Base-by-base conservation (phyloP, 2,113 vertebrate species). In the Hyaena hyaena region DNA sequence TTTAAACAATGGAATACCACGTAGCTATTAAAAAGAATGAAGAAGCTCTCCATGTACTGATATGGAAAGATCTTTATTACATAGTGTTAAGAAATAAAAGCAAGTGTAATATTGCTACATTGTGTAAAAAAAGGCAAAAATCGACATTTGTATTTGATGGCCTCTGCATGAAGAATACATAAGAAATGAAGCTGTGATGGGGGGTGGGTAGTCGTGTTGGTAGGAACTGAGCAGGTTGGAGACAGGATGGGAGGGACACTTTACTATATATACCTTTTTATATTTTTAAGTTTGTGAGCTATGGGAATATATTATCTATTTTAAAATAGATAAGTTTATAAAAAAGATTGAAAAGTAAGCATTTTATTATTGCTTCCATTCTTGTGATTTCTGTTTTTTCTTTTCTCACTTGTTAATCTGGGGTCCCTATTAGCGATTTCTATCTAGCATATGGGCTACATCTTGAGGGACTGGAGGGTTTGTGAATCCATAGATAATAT, bases 321-420 rank as follows among this genome's bases (percentile, higher is more conserved):
- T 68, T 63, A 92, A 93, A 80, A 53, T 61, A 71, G 88, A 77
- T 43, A 88, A 63, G 8, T 93, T 90, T 85, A 58, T 84, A 39
- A 84, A 95, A 82, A 81, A 10, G 14, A 76, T 35, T 31, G 24
- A 53, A 88, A 91, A 83, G 26, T 92, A 79, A 84, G 31, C 92
- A 66, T 94, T 91, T 77, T 74, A 31, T 71, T 92, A 71, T 84
- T 88, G n/a, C 28, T 88, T 10, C 43, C 23, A 17, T 35, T 21
- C 4, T 68, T 48, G 7, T 83, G 33, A 58, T 84, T 91, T 93
- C 73, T 92, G 17, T 48, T 21, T 33, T 61, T 89, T 80, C 53
- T 71, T n/a, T 84, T 91, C 69, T 88, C 10, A 21, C 11, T 82
- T 39, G 33, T 71, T 95, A 43, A 61, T 68, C 79, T 89, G 53